Percentiles rank a stretch among this genome's conserved stretches.
Conservation (phyloP, 2,888 invertebrate species). For the Nemoura dubitans region DNA sequence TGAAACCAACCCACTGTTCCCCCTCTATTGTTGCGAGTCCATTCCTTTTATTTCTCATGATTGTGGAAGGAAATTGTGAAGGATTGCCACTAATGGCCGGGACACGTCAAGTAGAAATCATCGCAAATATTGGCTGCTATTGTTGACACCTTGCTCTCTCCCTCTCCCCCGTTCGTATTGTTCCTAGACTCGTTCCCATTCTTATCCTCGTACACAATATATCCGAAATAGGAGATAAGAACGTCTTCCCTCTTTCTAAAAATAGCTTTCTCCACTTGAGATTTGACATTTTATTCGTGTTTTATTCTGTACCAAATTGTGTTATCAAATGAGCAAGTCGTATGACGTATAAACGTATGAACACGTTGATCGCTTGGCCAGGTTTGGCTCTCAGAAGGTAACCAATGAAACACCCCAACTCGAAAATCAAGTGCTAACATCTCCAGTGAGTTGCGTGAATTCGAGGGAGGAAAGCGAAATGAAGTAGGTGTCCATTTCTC, state of each 20-base stretch:
- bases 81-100: constrained; percentile 10
- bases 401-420: background rate
- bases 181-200: background rate
- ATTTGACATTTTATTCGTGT: background rate
- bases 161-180: background rate
- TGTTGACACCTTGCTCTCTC: constrained; percentile 23
- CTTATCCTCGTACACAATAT: background rate
- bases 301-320: background rate
- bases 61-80: constrained; percentile 16
- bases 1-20: constrained; percentile 20
- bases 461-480: background rate
- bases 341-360: no score
- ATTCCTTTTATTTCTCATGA: background rate
- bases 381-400: no score
- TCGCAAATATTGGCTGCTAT: constrained; percentile 16
- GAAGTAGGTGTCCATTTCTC: background rate
- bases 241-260: background rate
- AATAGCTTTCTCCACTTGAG: background rate
- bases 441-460: background rate
- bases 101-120: constrained; percentile 2
- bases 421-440: background rate
- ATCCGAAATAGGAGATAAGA: background rate
- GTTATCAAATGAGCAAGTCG: no score
- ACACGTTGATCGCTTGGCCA: no score
- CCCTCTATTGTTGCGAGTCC: background rate